These are phyloP conservation scores for Zeus faber DNA, from an alignment of 2,113 vertebrate genomes.

Conservation along the genomic window DNA sequence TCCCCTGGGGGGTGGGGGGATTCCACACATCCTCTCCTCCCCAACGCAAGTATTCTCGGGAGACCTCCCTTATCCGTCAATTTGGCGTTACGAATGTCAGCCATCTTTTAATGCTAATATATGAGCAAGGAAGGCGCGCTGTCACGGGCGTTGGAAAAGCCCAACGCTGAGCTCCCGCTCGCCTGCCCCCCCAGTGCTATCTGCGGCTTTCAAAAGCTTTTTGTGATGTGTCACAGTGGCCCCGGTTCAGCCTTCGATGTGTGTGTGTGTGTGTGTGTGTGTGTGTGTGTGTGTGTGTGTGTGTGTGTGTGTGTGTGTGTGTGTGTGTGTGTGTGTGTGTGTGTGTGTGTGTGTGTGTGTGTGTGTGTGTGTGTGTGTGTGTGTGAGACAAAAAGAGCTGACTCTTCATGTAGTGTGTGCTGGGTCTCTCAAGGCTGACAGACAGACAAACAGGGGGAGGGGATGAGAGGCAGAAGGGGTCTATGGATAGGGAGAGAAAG, in stretches of 20 bases:
- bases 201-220: background rate
- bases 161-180: background rate
- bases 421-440: constrained; percentile 25
- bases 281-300: background rate
- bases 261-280: background rate
- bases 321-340: background rate
- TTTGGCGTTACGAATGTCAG: background rate
- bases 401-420: constrained; percentile 18
- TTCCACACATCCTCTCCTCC: constrained; percentile 23
- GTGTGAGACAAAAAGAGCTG: constrained; percentile 29
- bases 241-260: background rate
- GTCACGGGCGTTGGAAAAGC: background rate
- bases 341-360: background rate
- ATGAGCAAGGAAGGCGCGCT: background rate
- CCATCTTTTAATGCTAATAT: background rate
- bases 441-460: constrained; percentile 5
- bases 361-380: background rate
- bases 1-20: constrained; percentile 24
- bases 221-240: constrained; percentile 25
- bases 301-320: background rate
- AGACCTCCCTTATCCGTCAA: background rate
- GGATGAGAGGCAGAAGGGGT: constrained; percentile 7
- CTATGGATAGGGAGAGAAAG: background rate
- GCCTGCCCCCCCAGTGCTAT: background rate
- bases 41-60: constrained; percentile 3